These are phyloP conservation scores for Oryzias javanicus DNA, from an alignment of 2,113 vertebrate species.

Conservation along the genomic window DNA sequence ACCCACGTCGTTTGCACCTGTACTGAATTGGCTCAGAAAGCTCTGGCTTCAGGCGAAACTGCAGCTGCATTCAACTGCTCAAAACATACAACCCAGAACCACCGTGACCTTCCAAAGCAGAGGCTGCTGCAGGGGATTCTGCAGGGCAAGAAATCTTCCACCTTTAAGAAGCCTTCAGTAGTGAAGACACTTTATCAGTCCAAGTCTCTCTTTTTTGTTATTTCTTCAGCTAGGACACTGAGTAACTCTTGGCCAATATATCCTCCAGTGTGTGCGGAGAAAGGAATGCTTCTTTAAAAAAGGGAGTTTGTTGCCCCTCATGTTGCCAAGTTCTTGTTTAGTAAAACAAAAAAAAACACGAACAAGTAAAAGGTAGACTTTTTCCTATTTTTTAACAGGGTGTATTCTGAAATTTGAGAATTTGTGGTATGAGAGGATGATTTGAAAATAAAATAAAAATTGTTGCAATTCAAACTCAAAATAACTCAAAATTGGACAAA, in stretches of 20 bases:
- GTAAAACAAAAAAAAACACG: too few species aligned
- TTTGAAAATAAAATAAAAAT: too few species aligned
- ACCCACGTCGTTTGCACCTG: conserved; percentile 6
- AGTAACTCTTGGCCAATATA: neutral
- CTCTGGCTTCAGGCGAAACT: conserved; percentile 12
- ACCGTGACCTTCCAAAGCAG: conserved; percentile 1
- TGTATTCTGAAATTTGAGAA: too few species aligned
- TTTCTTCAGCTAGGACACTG: neutral
- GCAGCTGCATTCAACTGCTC: conserved; percentile 7
- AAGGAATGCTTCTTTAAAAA: neutral
- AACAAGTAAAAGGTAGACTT: too few species aligned
- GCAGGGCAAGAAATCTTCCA: conserved; percentile 6
- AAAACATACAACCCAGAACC: conserved; percentile 9
- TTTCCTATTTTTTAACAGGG: too few species aligned
- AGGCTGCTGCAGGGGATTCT: conserved; percentile 13
- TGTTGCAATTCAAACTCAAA: too few species aligned
- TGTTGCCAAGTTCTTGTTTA: neutral
- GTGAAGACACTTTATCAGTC: neutral
- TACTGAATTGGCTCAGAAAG: neutral
- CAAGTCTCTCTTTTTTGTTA: neutral
- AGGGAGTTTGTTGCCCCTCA: neutral
- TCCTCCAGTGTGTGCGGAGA: neutral
- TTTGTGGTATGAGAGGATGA: too few species aligned
- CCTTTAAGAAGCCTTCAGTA: conserved; percentile 1
- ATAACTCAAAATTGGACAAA: too few species aligned